Conservation (phyloP, 2,113 vertebrate genomes). For the cattle (Bos taurus) region DNA sequence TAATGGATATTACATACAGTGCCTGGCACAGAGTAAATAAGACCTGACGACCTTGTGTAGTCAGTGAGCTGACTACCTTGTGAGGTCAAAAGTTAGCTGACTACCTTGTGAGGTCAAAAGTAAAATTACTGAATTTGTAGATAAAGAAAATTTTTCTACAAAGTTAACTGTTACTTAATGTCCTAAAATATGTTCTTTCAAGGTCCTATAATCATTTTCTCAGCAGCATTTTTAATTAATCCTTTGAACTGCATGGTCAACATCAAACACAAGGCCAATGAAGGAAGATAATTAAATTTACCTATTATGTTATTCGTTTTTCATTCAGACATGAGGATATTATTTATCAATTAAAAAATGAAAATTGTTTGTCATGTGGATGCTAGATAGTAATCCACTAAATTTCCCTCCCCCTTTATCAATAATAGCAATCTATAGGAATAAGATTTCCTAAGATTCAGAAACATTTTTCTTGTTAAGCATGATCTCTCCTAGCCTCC, state of each 20-base stretch:
- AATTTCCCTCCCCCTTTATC: not conserved
- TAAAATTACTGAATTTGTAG: not conserved
- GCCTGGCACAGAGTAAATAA: not conserved
- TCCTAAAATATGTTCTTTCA: not conserved
- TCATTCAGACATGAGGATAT: not conserved
- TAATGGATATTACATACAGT: not conserved
- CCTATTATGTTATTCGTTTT: not conserved
- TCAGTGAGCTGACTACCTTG: not conserved
- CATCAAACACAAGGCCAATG: not conserved
- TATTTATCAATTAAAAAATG: not conserved
- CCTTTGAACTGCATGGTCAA: not conserved
- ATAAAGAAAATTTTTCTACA: constrained; percentile 17
- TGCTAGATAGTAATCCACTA: not conserved
- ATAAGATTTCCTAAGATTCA: constrained; percentile 11
- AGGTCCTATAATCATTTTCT: not conserved
- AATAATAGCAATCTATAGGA: not conserved
- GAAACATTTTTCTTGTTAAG: constrained; percentile 1
- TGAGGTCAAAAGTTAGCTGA: not conserved
- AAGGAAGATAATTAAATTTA: not conserved
- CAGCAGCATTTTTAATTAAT: not conserved
- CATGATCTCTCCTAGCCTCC: not conserved
- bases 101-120: not conserved
- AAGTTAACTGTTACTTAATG: not conserved
- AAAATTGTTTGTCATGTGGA: not conserved
- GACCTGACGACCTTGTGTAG: not conserved